A percentile compares a stretch with the other conserved stretches of the same genome.
These are phyloP conservation scores for Chloroceryle amazona DNA, from an alignment of 2,797 vertebrate genomes.

Conservation along the genomic window DNA sequence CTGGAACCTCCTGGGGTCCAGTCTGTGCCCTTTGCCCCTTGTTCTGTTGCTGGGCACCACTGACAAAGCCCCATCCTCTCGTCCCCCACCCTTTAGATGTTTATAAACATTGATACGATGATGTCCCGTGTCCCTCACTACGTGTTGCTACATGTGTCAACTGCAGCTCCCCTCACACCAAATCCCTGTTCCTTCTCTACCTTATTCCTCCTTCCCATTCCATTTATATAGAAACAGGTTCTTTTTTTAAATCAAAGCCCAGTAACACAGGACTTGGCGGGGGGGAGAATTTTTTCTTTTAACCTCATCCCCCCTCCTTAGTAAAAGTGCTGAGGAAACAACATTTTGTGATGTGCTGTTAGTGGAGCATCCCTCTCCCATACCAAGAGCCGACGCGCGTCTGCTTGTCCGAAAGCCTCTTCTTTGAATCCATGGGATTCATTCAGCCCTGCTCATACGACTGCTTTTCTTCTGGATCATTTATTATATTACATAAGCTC, in stretches of 20 bases:
- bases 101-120: too few species aligned
- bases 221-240: neutral
- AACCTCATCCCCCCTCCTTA: neutral
- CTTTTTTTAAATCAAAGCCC: neutral
- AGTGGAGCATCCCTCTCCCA: neutral
- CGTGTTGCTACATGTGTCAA: rapidly evolving
- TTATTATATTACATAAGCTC: slow-evolving; percentile 26
- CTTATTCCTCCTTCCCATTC: neutral
- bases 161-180: rapidly evolving
- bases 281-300: neutral
- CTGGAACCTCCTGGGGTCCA: too few species aligned
- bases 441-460: slow-evolving; percentile 1
- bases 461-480: slow-evolving; percentile 50
- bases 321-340: neutral
- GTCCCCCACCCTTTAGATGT: too few species aligned
- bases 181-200: neutral
- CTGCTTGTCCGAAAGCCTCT: neutral
- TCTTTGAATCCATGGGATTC: neutral
- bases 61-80: too few species aligned
- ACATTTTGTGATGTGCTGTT: neutral
- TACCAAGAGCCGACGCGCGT: rapidly evolving
- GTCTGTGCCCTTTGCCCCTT: too few species aligned
- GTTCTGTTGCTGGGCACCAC: too few species aligned
- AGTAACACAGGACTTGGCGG: neutral
- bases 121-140: neutral